Evolutionary conservation across 2,888 invertebrate genomes (phyloP).

Genomic region (Lasioglossum calceatum): DNA sequence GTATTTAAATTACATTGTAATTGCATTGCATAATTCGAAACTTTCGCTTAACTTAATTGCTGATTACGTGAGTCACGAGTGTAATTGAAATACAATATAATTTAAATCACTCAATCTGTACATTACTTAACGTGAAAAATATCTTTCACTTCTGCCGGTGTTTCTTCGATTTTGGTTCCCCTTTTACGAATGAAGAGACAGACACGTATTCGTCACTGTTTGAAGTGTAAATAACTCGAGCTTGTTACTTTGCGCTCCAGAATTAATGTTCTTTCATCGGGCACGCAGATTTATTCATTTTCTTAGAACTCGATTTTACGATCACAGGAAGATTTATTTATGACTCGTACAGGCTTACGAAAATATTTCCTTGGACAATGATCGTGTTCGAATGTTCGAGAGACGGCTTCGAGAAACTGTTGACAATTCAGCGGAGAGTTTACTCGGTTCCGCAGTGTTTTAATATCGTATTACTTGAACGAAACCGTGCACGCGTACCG

Average conservation of each 20-base stretch:
- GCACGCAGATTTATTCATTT: background rate
- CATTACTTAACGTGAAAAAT: too few relatives aligned
- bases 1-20: too few relatives aligned
- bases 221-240: background rate
- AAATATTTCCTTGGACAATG: background rate
- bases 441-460: background rate
- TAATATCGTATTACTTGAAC: conserved; percentile 1
- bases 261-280: background rate
- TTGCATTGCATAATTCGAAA: too few relatives aligned
- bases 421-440: background rate
- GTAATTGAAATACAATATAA: too few relatives aligned
- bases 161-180: too few relatives aligned
- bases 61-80: too few relatives aligned
- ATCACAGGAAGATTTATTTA: background rate
- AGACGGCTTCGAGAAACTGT: background rate
- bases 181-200: too few relatives aligned
- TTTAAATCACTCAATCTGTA: too few relatives aligned
- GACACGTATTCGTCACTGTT: background rate
- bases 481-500: conserved; percentile 20
- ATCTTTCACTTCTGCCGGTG: too few relatives aligned
- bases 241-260: background rate
- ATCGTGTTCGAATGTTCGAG: background rate
- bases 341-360: background rate
- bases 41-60: too few relatives aligned
- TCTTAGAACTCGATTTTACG: background rate